Percentiles rank a stretch among this genome's conserved stretches.
Evolutionary conservation across 2,888 invertebrate species (phyloP).

Genomic region (Portevinia maculata): DNA sequence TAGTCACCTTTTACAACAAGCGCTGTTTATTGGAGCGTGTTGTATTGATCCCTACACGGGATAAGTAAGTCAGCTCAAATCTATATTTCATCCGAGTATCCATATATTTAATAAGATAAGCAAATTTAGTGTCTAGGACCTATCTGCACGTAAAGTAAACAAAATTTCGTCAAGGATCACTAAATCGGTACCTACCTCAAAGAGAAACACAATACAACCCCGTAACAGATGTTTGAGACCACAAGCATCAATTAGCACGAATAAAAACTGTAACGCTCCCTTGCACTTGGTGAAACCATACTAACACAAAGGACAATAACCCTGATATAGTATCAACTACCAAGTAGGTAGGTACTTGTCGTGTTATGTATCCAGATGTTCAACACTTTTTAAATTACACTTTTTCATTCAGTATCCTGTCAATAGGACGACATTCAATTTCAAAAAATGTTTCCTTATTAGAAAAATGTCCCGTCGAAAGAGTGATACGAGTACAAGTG

Average conservation of each 20-base stretch:
- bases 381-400: constrained; percentile 11
- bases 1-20: no score
- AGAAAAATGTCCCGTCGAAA: constrained; percentile 2
- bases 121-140: not conserved
- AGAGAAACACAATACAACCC: constrained; percentile 14
- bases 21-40: no score
- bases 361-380: constrained; percentile 47
- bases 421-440: constrained; percentile 18
- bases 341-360: not conserved
- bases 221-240: constrained; percentile 55
- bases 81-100: no score
- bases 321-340: constrained; percentile 6
- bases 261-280: constrained; percentile 37
- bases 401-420: constrained; percentile 4
- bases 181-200: not conserved
- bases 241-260: constrained; percentile 51
- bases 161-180: constrained; percentile 12
- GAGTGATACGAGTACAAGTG: not conserved
- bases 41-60: no score
- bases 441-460: constrained; percentile 15
- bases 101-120: not conserved
- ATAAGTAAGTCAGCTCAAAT: no score
- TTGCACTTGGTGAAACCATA: constrained; percentile 54
- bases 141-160: constrained; percentile 6
- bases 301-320: constrained; percentile 48